Conservation (phyloP, 2,113 vertebrate species). For the Ginglymostoma cirratum region DNA sequence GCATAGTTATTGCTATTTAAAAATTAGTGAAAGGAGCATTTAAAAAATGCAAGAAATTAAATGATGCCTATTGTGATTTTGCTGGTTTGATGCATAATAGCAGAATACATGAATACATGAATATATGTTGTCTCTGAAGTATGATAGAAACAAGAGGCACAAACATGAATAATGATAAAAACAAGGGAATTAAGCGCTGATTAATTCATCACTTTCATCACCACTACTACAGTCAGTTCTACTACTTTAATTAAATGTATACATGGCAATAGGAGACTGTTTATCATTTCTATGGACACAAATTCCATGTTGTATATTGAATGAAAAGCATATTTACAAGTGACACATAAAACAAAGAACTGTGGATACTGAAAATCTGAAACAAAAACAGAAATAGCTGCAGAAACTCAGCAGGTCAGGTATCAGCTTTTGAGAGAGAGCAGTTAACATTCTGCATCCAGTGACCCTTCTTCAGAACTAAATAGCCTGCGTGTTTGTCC, state of each 20-base stretch:
- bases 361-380: no score
- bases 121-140: neutral
- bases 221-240: neutral
- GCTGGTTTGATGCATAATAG: constrained; percentile 7
- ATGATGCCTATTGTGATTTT: neutral
- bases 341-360: no score
- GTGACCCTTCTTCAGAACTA: no score
- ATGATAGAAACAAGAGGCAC: neutral
- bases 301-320: neutral
- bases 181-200: neutral
- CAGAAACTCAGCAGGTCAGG: no score
- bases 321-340: neutral
- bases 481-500: neutral
- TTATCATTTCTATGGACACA: neutral
- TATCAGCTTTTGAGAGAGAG: no score
- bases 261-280: neutral
- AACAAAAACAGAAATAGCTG: no score
- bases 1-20: neutral
- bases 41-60: neutral
- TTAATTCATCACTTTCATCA: neutral
- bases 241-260: neutral
- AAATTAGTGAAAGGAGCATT: neutral
- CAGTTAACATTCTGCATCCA: no score
- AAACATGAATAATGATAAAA: neutral
- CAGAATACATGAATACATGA: constrained; percentile 12